A percentile compares a stretch with the other conserved stretches of the same genome.
Evolutionary conservation across 2,797 vertebrate species (phyloP).

Genomic region (Carcharodon carcharias): DNA sequence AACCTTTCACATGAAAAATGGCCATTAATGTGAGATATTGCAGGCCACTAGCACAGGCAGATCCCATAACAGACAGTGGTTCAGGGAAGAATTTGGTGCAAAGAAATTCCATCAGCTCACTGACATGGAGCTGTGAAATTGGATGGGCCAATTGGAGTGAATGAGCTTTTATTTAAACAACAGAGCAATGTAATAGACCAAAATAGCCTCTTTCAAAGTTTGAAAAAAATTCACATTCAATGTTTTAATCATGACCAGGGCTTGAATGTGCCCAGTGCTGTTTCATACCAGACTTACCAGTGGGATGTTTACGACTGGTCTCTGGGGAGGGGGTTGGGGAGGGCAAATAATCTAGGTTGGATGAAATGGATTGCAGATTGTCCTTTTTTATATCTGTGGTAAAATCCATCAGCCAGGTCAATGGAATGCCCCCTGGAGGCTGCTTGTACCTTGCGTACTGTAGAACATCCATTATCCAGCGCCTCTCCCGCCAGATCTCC

Average conservation of each 20-base stretch:
- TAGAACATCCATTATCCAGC: slow-evolving; percentile 84
- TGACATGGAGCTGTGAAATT: neutral
- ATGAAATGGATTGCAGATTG: slow-evolving; percentile 60
- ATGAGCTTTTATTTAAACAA: neutral
- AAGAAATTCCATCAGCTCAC: neutral
- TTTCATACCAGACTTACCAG: slow-evolving; percentile 54
- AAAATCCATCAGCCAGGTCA: slow-evolving; percentile 71
- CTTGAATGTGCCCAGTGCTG: neutral
- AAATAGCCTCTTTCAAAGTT: neutral
- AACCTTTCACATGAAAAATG: neutral
- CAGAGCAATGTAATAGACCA: neutral
- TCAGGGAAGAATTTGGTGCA: neutral
- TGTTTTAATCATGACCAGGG: neutral
- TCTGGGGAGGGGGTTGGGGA: slow-evolving; percentile 75
- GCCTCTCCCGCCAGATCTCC: slow-evolving; percentile 81
- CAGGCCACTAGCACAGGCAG: neutral
- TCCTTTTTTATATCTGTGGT: slow-evolving; percentile 59
- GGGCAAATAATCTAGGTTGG: slow-evolving; percentile 72
- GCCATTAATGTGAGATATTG: neutral
- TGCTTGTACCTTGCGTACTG: slow-evolving; percentile 86
- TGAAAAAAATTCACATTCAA: neutral
- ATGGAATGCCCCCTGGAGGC: slow-evolving; percentile 67
- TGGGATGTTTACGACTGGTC: slow-evolving; percentile 62
- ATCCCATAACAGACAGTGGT: neutral
- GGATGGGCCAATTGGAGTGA: neutral